Evolutionary conservation across 2,113 vertebrate species (phyloP), one percentile per base, ranked within the genome.

Genomic region (Elephantulus edwardii): DNA sequence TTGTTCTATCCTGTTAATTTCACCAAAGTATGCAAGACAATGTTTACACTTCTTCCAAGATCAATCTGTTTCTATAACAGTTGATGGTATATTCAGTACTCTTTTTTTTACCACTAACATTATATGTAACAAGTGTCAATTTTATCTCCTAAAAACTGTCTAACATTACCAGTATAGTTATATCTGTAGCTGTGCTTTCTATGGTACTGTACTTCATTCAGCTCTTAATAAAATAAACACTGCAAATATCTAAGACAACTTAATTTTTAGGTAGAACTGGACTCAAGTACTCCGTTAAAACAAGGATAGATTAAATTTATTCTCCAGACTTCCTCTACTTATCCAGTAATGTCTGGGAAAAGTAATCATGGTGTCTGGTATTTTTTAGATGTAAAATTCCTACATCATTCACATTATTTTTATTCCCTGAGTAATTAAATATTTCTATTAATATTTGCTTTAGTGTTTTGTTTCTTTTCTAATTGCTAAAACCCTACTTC

Each of bases 361-460:
- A 94, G 74, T 90, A 92, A 93, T 74, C 19, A 58, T 52, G 46
- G 60, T 94, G 40, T 91, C 54, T 81, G 52, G 68, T 79, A 85
- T 48, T 60, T 87, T 89, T 75, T 1, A 93, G 92, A 84, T 82
- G 74, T 38, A 86, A 93, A 52, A 78, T 40, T 16, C 5, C 16
- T 52, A 81, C 24, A 71, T 68, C 90, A 85, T 64, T 91, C 70
- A 91, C 28, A 93, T 79, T 91, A 83, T 48, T 90, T 91, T 90
- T 92, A 88, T 92, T 62, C 30, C 54, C 35, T 48, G 79, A 72
- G 71, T 88, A 95, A 95, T 93, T 96, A 95, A 91, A 92, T 89
- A 95, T 93, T 94, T 91, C 78, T 95, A 92, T 93, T 93, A 95
- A 93, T 91, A 91, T 77, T 88, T 93, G 58, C 56, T 48, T 92